phyloP scores from a whole-genome alignment of 2,113 vertebrate species.

The Spilogale gracilis region DNA sequence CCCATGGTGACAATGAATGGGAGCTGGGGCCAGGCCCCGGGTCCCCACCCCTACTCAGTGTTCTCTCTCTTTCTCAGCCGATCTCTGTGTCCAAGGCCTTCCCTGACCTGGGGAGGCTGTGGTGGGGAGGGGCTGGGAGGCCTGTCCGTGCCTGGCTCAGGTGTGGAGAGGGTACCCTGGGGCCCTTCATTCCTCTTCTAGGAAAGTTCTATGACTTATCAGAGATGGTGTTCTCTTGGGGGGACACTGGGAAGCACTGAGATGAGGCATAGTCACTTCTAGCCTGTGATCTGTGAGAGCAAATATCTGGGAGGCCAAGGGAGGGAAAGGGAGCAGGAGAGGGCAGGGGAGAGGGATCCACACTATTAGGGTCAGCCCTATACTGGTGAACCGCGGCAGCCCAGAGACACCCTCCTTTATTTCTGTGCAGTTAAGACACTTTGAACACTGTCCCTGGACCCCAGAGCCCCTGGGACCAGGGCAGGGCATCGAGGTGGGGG shows the following conservation, averaged over 20 bases:
- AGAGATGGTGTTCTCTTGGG: not conserved
- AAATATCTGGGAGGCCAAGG: not conserved
- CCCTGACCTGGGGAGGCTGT: not conserved
- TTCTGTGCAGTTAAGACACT: not conserved
- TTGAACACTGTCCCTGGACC: not conserved
- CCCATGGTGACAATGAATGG: rapidly evolving
- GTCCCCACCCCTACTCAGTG: no score
- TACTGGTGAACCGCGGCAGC: not conserved
- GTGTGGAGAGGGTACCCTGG: not conserved
- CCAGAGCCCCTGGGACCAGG: not conserved
- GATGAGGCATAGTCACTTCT: not conserved
- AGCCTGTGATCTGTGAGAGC: not conserved
- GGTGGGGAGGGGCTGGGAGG: not conserved
- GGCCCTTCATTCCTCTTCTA: not conserved
- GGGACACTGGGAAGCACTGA: not conserved
- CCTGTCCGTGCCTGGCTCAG: not conserved
- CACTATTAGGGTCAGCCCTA: not conserved
- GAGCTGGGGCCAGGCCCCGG: not conserved
- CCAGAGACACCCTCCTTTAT: not conserved
- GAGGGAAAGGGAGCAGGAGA: no score
- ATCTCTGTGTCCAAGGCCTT: not conserved
- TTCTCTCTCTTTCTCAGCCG: not conserved
- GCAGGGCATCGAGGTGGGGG: not conserved
- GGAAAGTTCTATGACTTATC: not conserved
- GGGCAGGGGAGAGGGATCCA: not conserved